Evolutionary conservation across 1,140 invertebrate genomes (phyloP).

Genomic region (Chlorops oryzae): DNA sequence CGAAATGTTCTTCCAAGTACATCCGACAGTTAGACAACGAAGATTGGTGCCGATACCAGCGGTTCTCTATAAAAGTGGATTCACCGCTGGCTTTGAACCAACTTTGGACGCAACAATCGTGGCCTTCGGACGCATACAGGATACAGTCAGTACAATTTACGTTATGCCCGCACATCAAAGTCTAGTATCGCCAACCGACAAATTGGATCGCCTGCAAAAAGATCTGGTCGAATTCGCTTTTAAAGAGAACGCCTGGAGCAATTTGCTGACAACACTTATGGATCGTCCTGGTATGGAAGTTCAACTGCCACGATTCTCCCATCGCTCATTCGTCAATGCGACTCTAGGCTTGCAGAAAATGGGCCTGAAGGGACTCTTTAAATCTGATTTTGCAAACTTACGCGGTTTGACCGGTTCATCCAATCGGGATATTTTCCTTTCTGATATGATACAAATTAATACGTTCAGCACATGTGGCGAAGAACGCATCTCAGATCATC

Average conservation of each 20-base stretch:
- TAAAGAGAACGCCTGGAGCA: slow-evolving; percentile 65
- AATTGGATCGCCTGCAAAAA: slow-evolving; percentile 64
- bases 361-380: slow-evolving; percentile 73
- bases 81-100: slow-evolving; percentile 75
- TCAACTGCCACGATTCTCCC: slow-evolving; percentile 76
- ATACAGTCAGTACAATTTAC: slow-evolving; percentile 68
- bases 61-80: slow-evolving; percentile 66
- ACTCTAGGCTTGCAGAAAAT: slow-evolving; percentile 68
- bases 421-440: slow-evolving; percentile 65
- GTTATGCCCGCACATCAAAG: slow-evolving; percentile 74
- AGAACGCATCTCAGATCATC: slow-evolving; percentile 61
- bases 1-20: slow-evolving; percentile 77
- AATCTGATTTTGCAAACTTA: slow-evolving; percentile 65
- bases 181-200: slow-evolving; percentile 66
- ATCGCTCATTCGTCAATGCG: slow-evolving; percentile 71
- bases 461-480: slow-evolving; percentile 75
- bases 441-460: slow-evolving; percentile 73
- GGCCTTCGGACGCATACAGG: slow-evolving; percentile 62
- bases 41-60: slow-evolving; percentile 74
- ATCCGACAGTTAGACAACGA: slow-evolving; percentile 68
- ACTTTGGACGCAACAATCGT: slow-evolving; percentile 73
- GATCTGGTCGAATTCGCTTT: slow-evolving; percentile 60
- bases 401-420: slow-evolving; percentile 69
- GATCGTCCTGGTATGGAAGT: slow-evolving; percentile 68
- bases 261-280: slow-evolving; percentile 63